Evolutionary conservation across 1,140 invertebrate species (phyloP).

Genomic region (Ostrea denselamellosa): DNA sequence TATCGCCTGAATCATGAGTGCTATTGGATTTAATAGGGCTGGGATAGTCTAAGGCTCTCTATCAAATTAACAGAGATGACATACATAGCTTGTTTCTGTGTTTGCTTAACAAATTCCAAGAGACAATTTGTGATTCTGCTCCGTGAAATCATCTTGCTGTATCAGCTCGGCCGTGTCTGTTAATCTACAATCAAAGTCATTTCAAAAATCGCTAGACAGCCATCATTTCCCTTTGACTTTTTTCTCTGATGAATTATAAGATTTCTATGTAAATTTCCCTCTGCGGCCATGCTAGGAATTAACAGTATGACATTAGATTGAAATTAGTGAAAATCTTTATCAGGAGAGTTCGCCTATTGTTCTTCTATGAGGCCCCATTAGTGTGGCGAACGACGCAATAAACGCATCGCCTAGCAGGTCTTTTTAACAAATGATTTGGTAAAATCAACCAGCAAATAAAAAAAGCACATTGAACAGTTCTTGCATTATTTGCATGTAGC

Average conservation of each 20-base stretch:
- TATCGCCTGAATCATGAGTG: background rate
- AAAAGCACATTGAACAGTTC: conserved; percentile 41
- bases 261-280: conserved; percentile 35
- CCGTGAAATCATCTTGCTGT: background rate
- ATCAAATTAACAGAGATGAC: conserved; percentile 2
- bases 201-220: conserved; percentile 6
- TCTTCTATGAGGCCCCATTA: conserved; percentile 37
- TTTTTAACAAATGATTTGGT: conserved; percentile 37
- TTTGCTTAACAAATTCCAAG: conserved; percentile 34
- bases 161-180: background rate
- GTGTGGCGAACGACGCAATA: background rate
- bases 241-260: conserved; percentile 41
- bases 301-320: conserved; percentile 25
- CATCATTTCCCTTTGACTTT: conserved; percentile 31
- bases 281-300: conserved; percentile 8
- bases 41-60: background rate
- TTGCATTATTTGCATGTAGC: conserved; percentile 46
- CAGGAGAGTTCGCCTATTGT: background rate
- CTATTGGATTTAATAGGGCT: conserved; percentile 1
- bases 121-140: conserved; percentile 7
- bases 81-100: background rate
- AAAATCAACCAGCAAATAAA: conserved; percentile 48
- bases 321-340: conserved; percentile 47
- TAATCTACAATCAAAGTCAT: conserved; percentile 9
- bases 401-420: conserved; percentile 38